Percentiles rank a stretch among this genome's conserved stretches.
Evolutionary conservation across 1,140 invertebrate species (phyloP).

Genomic region (Gryon sp.): DNA sequence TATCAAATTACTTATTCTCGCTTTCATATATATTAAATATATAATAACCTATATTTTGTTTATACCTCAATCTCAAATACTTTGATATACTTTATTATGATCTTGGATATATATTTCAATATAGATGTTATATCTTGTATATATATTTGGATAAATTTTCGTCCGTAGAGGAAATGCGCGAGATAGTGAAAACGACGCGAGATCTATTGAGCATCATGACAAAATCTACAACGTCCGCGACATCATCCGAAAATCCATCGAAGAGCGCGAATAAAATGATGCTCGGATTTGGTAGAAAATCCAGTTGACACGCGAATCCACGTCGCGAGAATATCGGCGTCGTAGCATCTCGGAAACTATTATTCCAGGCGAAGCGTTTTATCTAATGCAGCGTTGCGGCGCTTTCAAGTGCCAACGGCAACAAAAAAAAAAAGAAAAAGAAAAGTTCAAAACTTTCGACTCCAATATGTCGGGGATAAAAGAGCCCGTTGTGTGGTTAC

Average conservation of each 20-base stretch:
- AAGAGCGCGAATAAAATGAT: slow-evolving; percentile 26
- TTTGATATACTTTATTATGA: too few species aligned
- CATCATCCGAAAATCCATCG: slow-evolving; percentile 28
- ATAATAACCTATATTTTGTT: too few species aligned
- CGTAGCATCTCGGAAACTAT: slow-evolving; percentile 23
- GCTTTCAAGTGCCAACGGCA: slow-evolving; percentile 26
- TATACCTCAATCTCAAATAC: too few species aligned
- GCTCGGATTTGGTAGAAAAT: slow-evolving; percentile 14
- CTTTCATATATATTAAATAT: too few species aligned
- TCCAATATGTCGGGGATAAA: slow-evolving; percentile 35
- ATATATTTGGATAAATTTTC: not conserved
- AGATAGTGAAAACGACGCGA: not conserved
- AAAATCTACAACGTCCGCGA: slow-evolving; percentile 1
- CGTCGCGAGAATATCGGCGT: slow-evolving; percentile 19
- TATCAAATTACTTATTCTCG: too few species aligned
- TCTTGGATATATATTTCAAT: too few species aligned
- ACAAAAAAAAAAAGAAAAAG: too few species aligned
- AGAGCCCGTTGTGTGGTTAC: slow-evolving; percentile 30
- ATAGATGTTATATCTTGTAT: too few species aligned
- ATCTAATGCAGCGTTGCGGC: slow-evolving; percentile 25
- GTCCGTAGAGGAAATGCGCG: not conserved
- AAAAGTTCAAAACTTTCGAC: slow-evolving; percentile 30
- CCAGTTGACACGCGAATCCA: slow-evolving; percentile 19
- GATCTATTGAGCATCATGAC: not conserved
- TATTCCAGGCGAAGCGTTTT: slow-evolving; percentile 26